Base-by-base conservation (phyloP, 2,113 vertebrate species). In the Brienomyrus brachyistius region DNA sequence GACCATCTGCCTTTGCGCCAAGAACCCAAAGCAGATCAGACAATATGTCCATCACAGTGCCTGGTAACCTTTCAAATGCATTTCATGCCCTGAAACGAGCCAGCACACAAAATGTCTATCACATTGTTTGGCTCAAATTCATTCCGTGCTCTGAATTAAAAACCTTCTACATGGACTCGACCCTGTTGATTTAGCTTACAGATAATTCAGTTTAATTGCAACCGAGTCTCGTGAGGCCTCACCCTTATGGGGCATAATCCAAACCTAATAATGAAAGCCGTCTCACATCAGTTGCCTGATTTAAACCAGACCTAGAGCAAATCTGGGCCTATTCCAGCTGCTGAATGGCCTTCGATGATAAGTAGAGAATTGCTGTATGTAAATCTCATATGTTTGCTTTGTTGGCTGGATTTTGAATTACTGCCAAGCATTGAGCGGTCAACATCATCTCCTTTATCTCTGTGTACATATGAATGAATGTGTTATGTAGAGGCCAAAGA, bases 151-250 rank as follows among this genome's bases (percentile, higher is more conserved):
- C 56, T 40, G 83, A 27, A 27, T 8, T 59, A 51, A 86, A 87
- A 40, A 51, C n/a, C 84, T 48, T 19, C 56, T 52, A 10, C 89
- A 52, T 77, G 56, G 45, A 77, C 35, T 85, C 13, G 15, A 45
- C 48, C 48, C 86, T 52, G 48, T 74, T 52, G 89, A 90, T 90
- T 87, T 90, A 87, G 51, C 84, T 87, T 45, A 90, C 45, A 70
- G 89, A 77, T 90, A 40, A 87, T 77, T 90, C 84, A 87, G n/a
- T 90, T 50, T 90, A 87, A 87, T 90, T 90, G 56, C 47, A 87
- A 31, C 62, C 54, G 62, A 59, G 56, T 47, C 85, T 70, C 48
- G 17, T 74, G 84, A 87, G 62, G 80, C 13, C 48, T 88, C 27
- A 87, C 87, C 85, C 62, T 56, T 88, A 50, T 31, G 21, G 17